These are phyloP conservation scores for Schizothorax lantsangensis DNA, from an alignment of 2,797 vertebrate genomes.

Conservation along the genomic window DNA sequence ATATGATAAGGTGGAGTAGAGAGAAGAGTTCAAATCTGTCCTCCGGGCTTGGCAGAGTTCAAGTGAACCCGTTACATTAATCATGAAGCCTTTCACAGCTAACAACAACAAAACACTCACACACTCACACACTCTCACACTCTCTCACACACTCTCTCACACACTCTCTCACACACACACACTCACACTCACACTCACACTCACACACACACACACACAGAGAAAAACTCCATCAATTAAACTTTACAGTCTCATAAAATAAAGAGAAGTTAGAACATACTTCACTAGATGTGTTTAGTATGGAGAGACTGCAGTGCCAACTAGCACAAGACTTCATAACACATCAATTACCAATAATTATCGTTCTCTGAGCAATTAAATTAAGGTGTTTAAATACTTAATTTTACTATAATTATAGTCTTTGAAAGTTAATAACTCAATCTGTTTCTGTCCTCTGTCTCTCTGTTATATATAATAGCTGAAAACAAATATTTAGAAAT, in stretches of 20 bases:
- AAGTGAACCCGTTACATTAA: constrained; percentile 34
- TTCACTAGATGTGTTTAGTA: not conserved
- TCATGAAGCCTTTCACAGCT: not conserved
- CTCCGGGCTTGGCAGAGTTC: constrained; percentile 10
- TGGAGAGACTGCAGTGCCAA: not conserved
- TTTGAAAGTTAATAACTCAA: not conserved
- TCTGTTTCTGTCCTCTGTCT: not conserved
- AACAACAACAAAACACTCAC: constrained; percentile 29
- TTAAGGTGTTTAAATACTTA: not conserved
- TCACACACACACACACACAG: not conserved
- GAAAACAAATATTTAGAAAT: not conserved
- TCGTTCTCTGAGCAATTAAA: not conserved
- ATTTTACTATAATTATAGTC: constrained; percentile 4
- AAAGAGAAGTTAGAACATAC: not conserved
- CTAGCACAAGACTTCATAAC: not conserved
- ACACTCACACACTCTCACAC: not conserved
- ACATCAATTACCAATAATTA: constrained; percentile 23
- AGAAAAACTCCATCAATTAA: constrained; percentile 12
- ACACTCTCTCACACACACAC: not conserved
- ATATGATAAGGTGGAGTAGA: not conserved
- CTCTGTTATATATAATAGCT: not conserved
- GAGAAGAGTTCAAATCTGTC: not conserved
- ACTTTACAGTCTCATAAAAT: constrained; percentile 29
- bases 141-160: constrained; percentile 12
- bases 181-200: constrained; percentile 6